A percentile compares a stretch with the other conserved stretches of the same genome.
Evolutionary conservation across 2,113 vertebrate species (phyloP).

Genomic region (Leptocoma aspasia): DNA sequence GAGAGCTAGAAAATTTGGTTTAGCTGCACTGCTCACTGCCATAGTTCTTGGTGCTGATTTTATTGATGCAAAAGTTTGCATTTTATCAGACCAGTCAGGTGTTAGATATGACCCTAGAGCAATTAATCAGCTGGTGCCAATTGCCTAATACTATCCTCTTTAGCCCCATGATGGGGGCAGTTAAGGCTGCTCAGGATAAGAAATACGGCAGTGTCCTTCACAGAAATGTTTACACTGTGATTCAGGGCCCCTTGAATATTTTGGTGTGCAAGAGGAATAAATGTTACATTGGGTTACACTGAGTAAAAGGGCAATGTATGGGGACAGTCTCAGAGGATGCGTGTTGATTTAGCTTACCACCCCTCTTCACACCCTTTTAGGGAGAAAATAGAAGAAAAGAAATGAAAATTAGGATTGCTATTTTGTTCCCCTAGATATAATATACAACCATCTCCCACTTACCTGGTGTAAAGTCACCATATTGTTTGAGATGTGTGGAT

Average conservation of each 20-base stretch:
- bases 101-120: background rate
- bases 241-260: background rate
- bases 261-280: background rate
- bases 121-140: background rate
- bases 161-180: background rate
- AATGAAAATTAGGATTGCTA: background rate
- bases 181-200: background rate
- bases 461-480: background rate
- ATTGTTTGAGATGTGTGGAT: background rate
- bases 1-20: background rate
- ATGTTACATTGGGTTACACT: background rate
- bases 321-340: background rate
- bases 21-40: background rate
- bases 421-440: background rate
- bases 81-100: background rate
- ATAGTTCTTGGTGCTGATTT: background rate
- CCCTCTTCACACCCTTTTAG: background rate
- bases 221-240: background rate
- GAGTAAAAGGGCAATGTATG: background rate
- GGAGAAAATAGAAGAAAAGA: background rate
- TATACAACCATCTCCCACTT: fast-evolving
- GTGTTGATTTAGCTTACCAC: background rate
- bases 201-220: background rate
- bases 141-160: background rate
- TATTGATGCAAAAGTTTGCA: background rate